Evolutionary conservation across 2,113 vertebrate species (phyloP).

Genomic region (Coracopsis vasa): DNA sequence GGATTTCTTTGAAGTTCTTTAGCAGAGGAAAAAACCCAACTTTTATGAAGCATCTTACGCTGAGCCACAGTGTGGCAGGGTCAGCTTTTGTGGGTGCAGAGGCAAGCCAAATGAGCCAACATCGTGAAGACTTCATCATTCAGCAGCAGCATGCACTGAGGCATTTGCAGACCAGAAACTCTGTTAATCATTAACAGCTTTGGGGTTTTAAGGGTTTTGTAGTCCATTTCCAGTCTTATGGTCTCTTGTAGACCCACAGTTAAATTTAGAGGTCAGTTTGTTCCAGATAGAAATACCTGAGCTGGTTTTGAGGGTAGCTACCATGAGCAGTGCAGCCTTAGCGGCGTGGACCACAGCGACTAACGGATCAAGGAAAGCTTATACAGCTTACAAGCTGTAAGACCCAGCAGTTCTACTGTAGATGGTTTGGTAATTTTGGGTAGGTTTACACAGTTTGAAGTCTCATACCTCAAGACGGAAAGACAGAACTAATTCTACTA

Average conservation of each 20-base stretch:
- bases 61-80: background rate
- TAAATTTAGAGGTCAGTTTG: background rate
- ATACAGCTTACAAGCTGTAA: background rate
- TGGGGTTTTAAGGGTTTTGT: background rate
- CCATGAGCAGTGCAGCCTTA: background rate
- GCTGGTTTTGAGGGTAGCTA: background rate
- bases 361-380: background rate
- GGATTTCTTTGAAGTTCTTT: background rate
- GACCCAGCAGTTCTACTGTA: background rate
- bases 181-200: background rate
- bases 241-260: background rate
- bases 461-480: background rate
- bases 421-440: background rate
- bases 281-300: background rate
- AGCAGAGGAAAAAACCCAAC: fast-evolving
- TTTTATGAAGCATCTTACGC: background rate
- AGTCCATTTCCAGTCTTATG: background rate
- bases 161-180: background rate
- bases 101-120: background rate
- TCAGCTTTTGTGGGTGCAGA: background rate
- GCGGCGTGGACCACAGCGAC: background rate
- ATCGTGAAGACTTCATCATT: background rate
- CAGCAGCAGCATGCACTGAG: background rate
- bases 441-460: background rate
- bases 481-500: background rate